Percentiles rank a stretch among this genome's conserved stretches.
These are phyloP conservation scores for Trichomycterus rosablanca DNA, from an alignment of 2,113 vertebrate species.

Conservation along the genomic window DNA sequence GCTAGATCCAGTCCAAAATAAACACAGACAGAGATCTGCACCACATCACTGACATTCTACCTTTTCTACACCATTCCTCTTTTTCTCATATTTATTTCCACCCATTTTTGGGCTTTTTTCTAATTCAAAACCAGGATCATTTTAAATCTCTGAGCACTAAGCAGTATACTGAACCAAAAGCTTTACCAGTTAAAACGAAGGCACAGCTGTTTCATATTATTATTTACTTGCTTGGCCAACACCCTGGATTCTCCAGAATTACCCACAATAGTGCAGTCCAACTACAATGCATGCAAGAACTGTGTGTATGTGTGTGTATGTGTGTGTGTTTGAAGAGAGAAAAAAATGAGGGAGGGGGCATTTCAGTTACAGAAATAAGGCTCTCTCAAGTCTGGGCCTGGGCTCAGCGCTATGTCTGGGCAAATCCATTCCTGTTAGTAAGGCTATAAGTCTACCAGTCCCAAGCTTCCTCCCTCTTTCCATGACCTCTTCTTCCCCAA, in stretches of 20 bases:
- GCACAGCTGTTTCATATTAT: constrained; percentile 65
- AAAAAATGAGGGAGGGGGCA: constrained; percentile 42
- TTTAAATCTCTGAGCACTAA: constrained; percentile 22
- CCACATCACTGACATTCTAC: constrained; percentile 53
- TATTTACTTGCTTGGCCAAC: constrained; percentile 64
- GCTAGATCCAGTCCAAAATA: constrained; percentile 61
- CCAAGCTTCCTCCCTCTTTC: constrained; percentile 50
- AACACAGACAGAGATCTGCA: constrained; percentile 54
- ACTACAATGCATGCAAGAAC: constrained; percentile 39
- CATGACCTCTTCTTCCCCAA: constrained; percentile 40
- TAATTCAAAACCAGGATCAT: constrained; percentile 52
- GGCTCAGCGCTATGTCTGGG: constrained; percentile 61
- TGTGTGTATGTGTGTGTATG: constrained; percentile 46
- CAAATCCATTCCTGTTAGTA: constrained; percentile 64
- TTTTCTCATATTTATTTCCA: constrained; percentile 16
- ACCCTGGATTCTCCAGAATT: constrained; percentile 53
- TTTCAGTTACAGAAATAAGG: constrained; percentile 52
- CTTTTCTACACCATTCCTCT: constrained; percentile 24
- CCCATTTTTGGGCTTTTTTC: constrained; percentile 20
- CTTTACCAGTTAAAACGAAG: constrained; percentile 44
- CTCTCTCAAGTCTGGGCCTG: constrained; percentile 63
- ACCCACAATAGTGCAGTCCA: constrained; percentile 47
- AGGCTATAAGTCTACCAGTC: not conserved
- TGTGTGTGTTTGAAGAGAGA: constrained; percentile 25
- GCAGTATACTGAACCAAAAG: constrained; percentile 14